Conservation (phyloP, 2,797 vertebrate genomes). For the Xenopus petersii region DNA sequence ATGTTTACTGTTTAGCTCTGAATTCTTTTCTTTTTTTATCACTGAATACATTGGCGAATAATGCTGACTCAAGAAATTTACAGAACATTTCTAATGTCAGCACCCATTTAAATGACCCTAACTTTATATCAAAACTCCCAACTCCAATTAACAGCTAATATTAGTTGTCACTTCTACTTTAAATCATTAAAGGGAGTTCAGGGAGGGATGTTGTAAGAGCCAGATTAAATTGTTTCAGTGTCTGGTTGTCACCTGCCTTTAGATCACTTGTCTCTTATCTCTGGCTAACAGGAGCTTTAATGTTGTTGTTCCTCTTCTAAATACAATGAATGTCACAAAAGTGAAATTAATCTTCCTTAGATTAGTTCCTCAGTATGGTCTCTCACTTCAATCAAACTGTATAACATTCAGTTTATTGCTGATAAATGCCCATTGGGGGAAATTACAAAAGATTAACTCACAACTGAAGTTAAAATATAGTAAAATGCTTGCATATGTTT, state of each 20-base stretch:
- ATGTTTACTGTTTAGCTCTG: too few relatives aligned
- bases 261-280: slow-evolving; percentile 94
- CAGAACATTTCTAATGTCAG: slow-evolving; percentile 75
- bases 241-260: slow-evolving; percentile 75
- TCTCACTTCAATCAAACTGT: slow-evolving; percentile 83
- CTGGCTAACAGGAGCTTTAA: slow-evolving; percentile 82
- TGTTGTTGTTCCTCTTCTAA: slow-evolving; percentile 81
- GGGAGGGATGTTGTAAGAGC: slow-evolving; percentile 79
- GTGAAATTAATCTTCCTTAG: slow-evolving; percentile 95
- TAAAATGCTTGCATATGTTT: too few relatives aligned
- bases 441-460: too few relatives aligned
- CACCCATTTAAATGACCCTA: slow-evolving; percentile 91
- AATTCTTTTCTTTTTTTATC: not conserved
- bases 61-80: slow-evolving; percentile 74
- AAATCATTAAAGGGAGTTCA: slow-evolving; percentile 86
- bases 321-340: slow-evolving; percentile 92
- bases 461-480: too few relatives aligned
- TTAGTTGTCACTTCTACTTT: slow-evolving; percentile 88
- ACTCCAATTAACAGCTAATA: slow-evolving; percentile 92
- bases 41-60: slow-evolving; percentile 74
- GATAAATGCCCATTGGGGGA: not conserved
- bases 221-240: slow-evolving; percentile 83
- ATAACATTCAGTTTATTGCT: slow-evolving; percentile 70
- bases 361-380: slow-evolving; percentile 89
- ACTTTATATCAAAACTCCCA: slow-evolving; percentile 81